Evolutionary conservation across 2,797 vertebrate genomes (phyloP).

Genomic region (Gymnoscopelus microlampas): DNA sequence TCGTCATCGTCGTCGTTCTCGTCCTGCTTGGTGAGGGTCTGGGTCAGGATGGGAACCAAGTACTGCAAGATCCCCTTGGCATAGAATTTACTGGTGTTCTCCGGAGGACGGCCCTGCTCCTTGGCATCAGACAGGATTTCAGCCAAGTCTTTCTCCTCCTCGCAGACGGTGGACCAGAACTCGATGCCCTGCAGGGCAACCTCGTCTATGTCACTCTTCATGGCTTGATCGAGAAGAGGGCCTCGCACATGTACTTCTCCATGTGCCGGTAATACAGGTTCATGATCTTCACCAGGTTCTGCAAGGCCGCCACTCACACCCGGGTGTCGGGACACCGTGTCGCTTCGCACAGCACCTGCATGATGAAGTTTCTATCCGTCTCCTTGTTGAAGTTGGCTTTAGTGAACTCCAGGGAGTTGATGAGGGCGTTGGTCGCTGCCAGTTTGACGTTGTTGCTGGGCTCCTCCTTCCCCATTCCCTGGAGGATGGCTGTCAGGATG

Average conservation of each 20-base stretch:
- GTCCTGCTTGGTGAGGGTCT: constrained; percentile 96
- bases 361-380: constrained; percentile 99
- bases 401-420: constrained; percentile 98
- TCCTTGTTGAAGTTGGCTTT: constrained; percentile 99
- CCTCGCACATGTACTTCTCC: constrained; percentile 95
- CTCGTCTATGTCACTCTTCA: constrained; percentile 98
- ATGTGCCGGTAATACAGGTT: constrained; percentile 98
- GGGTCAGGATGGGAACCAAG: constrained; percentile 95
- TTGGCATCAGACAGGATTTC: constrained; percentile 90
- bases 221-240: constrained; percentile 96
- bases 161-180: constrained; percentile 99
- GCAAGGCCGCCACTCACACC: constrained; percentile 96
- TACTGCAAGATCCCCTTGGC: constrained; percentile 98
- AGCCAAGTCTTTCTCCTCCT: constrained; percentile 98
- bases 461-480: constrained; percentile 99
- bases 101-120: constrained; percentile 95
- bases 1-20: constrained; percentile 97
- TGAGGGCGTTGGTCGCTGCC: constrained; percentile 95
- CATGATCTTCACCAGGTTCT: constrained; percentile 99
- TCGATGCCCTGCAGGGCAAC: constrained; percentile 98
- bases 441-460: constrained; percentile 98
- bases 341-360: constrained; percentile 99
- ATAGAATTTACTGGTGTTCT: constrained; percentile 99
- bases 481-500: constrained; percentile 98
- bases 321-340: constrained; percentile 97